Evolutionary conservation across 2,888 invertebrate species (phyloP), one percentile per base, ranked within the genome.

Genomic region (Drosophila eohydei): DNA sequence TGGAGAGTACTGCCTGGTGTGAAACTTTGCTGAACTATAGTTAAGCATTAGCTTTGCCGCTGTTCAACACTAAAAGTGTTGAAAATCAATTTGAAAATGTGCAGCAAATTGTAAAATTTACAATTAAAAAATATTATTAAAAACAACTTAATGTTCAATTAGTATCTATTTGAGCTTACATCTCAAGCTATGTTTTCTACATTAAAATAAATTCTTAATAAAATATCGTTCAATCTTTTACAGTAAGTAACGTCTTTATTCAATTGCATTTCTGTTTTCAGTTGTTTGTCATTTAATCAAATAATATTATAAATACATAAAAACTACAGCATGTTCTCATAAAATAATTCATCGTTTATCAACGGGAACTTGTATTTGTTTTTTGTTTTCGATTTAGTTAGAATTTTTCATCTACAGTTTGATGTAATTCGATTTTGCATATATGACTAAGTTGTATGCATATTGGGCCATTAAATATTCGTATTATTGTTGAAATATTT

Each of bases 161-260:
- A n/a, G 2, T n/a, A 40, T 8, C 34, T 9, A 34, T 1, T 6
- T 32, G 30, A 32, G 7, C 7, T 7, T 7, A 32, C 30, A 12
- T 36, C 12, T 36, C 36, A 36, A 12, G 11, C 12, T 32, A 32
- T 32, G 7, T 9, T 38, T 14, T 5, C 9, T 9, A 28, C 8
- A 30, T 46, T 14, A 3, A 50, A 40, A 40, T n/a, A n/a, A 5
- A 40, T 40, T 14, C 5, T n/a, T 6, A 40, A 40, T n/a, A 3
- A 44, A 26, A 14, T 9, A 11, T 11, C 3, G 21, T 21, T 21
- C 21, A 21, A 16, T 43, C 4, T 62, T 74, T 46, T 80, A 80
- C 83, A 83, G 69, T 83, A 80, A 79, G 80, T 80, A 83, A 80
- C 83, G 80, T 83, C 76, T 80, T 80, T 80, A 80, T 80, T 80